Percentiles rank a stretch among this genome's conserved stretches.
phyloP scores from a whole-genome alignment of 2,797 vertebrate species.

The Telmatherina bonti region DNA sequence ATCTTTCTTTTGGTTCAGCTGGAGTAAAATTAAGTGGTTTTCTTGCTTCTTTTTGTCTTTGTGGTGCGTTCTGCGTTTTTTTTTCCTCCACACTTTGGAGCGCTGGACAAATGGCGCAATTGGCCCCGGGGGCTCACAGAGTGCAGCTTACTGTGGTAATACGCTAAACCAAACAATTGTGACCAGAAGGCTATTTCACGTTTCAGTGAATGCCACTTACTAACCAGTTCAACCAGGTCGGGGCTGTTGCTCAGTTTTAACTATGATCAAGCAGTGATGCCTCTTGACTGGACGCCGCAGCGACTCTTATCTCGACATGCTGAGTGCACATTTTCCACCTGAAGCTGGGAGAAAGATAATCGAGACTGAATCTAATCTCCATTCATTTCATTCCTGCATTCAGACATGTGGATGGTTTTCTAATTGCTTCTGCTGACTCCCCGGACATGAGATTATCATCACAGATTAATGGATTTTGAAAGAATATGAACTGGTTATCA shows the following conservation, averaged over 20 bases:
- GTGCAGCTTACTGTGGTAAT: conserved; percentile 38
- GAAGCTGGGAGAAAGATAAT: conserved; percentile 41
- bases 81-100: conserved; percentile 9
- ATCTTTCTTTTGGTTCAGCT: not conserved
- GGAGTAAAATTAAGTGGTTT: not conserved
- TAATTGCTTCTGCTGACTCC: conserved; percentile 59
- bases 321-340: conserved; percentile 48
- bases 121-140: conserved; percentile 22
- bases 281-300: conserved; percentile 32
- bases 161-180: conserved; percentile 9
- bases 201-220: conserved; percentile 30
- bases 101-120: conserved; percentile 14
- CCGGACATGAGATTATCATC: conserved; percentile 50
- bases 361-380: conserved; percentile 61
- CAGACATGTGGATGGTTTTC: conserved; percentile 38
- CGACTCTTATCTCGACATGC: conserved; percentile 38
- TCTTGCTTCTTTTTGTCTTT: not conserved
- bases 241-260: not conserved
- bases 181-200: conserved; percentile 36
- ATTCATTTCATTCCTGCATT: conserved; percentile 50
- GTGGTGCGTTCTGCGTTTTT: not conserved
- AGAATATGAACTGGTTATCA: conserved; percentile 31
- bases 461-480: conserved; percentile 46
- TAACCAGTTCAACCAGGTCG: conserved; percentile 20
- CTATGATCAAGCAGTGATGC: conserved; percentile 17